Conservation (phyloP, 2,113 vertebrate species). For the Malurus melanocephalus region DNA sequence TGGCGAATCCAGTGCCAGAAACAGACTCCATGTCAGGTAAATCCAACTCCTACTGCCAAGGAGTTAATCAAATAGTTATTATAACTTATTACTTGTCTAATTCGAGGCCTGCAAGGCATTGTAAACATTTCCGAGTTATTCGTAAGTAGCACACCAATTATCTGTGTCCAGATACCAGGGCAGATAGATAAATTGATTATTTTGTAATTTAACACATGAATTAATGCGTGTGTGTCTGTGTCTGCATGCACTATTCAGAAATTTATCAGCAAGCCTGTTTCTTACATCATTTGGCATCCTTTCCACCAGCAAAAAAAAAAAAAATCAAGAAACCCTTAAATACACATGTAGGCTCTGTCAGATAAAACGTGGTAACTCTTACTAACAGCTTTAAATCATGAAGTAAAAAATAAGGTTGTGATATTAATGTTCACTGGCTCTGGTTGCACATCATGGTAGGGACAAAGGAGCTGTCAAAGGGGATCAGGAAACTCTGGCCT, state of each 20-base stretch:
- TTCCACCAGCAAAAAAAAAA: background rate
- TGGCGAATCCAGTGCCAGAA: conserved; percentile 37
- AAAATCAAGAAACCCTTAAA: background rate
- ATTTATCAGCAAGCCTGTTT: background rate
- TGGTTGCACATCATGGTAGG: background rate
- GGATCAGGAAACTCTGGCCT: conserved; percentile 9
- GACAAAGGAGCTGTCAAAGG: conserved; percentile 31
- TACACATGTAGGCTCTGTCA: background rate
- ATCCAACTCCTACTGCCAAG: conserved; percentile 43
- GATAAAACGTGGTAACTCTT: background rate
- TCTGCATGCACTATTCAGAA: background rate
- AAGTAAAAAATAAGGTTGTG: background rate
- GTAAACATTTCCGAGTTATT: conserved; percentile 44
- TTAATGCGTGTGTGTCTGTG: background rate
- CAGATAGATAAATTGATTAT: conserved; percentile 33
- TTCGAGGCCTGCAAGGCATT: conserved; percentile 32
- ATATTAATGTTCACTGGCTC: background rate
- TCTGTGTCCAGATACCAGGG: conserved; percentile 3
- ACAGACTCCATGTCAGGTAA: conserved; percentile 33
- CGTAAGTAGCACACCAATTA: conserved; percentile 11
- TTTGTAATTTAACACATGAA: conserved; percentile 15
- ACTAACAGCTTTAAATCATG: background rate
- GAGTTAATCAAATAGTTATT: conserved; percentile 64
- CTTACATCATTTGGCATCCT: background rate
- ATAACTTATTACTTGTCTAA: conserved; percentile 53